These are phyloP conservation scores for Molanna angustata DNA, from an alignment of 2,888 invertebrate species.

Conservation along the genomic window DNA sequence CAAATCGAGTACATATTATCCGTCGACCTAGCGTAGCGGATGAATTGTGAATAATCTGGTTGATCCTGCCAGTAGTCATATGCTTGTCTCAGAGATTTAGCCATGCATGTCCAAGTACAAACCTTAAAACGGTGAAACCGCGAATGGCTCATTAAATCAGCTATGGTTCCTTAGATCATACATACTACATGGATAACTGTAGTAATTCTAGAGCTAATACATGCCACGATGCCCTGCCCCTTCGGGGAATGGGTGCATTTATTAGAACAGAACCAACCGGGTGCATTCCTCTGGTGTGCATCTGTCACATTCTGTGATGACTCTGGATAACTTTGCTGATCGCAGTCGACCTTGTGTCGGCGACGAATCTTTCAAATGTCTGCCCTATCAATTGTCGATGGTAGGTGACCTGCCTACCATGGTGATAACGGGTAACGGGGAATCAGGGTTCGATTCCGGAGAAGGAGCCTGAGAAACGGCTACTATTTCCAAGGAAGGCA, in stretches of 20 bases:
- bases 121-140: slow-evolving; percentile 56
- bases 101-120: slow-evolving; percentile 64
- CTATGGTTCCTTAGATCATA: slow-evolving; percentile 49
- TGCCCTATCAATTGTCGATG: slow-evolving; percentile 68
- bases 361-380: slow-evolving; percentile 63
- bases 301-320: slow-evolving; percentile 46
- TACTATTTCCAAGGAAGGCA: slow-evolving; percentile 72
- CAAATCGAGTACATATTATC: too few relatives aligned
- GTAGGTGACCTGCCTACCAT: slow-evolving; percentile 65
- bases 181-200: slow-evolving; percentile 58
- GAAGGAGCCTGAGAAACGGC: too few relatives aligned
- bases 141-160: slow-evolving; percentile 62
- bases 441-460: slow-evolving; percentile 75
- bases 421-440: slow-evolving; percentile 70
- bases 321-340: slow-evolving; percentile 47
- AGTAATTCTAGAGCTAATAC: slow-evolving; percentile 68
- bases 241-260: slow-evolving; percentile 52
- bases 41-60: too few relatives aligned
- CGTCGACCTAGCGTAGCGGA: too few relatives aligned
- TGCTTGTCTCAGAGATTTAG: too few relatives aligned
- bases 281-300: slow-evolving; percentile 42
- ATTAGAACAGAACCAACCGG: slow-evolving; percentile 56
- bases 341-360: slow-evolving; percentile 50
- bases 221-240: slow-evolving; percentile 54
- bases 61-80: too few relatives aligned